These are phyloP conservation scores for Tanypteryx hageni DNA, from an alignment of 2,888 invertebrate species.

Conservation along the genomic window DNA sequence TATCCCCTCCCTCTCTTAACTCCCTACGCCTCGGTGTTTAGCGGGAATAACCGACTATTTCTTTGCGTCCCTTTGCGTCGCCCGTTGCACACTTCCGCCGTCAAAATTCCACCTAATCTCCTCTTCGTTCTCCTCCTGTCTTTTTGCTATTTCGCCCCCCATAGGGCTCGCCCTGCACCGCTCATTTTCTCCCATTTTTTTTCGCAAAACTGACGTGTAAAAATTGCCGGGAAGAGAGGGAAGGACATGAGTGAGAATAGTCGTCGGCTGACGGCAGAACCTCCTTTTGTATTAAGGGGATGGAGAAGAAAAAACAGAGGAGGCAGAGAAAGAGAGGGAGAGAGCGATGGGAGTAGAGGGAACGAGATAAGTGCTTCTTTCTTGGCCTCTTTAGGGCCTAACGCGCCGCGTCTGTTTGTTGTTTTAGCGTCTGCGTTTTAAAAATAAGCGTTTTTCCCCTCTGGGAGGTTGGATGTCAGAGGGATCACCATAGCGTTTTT, in stretches of 20 bases:
- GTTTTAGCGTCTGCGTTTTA: slow-evolving; percentile 7
- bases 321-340: not conserved
- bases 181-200: not conserved
- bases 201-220: not conserved
- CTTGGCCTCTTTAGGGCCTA: not conserved
- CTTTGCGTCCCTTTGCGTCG: not conserved
- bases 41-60: not conserved
- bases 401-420: slow-evolving; percentile 15
- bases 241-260: not conserved
- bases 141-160: not conserved
- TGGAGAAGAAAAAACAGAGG: not conserved
- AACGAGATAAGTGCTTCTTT: slow-evolving; percentile 1
- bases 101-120: not conserved
- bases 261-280: not conserved
- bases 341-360: not conserved
- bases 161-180: not conserved
- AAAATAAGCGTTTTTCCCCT: not conserved
- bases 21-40: not conserved
- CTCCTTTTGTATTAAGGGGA: not conserved
- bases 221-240: slow-evolving; percentile 1
- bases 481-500: not conserved
- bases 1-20: too few relatives aligned
- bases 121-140: not conserved
- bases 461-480: not conserved
- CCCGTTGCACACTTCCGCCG: not conserved